Evolutionary conservation across 2,113 vertebrate species (phyloP), one percentile per base, ranked within the genome.

Genomic region (Pyxicephalus adspersus): DNA sequence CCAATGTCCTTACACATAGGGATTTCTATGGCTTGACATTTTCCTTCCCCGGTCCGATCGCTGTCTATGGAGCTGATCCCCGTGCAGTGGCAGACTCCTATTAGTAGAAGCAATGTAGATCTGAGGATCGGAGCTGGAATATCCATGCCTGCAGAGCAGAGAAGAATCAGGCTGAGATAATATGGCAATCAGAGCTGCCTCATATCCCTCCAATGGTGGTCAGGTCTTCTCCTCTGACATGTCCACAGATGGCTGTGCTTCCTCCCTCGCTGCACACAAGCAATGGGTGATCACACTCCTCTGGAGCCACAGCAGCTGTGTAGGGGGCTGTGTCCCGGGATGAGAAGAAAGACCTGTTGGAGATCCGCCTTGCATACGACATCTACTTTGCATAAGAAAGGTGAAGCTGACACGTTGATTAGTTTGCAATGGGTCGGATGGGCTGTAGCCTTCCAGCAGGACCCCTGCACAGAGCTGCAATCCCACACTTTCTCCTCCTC

Each of bases 1-100:
- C 98, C 98, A 1, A 99, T 98, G 84, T 97, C 97, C 86, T 94
- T 96, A 84, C 98, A 99, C 93, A 95, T 95, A 45, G 97, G 95
- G 91, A 99, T 98, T 58, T 89, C 94, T 4, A 99, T 95, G 66
- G 96, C 91, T 75, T 98, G 97, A 91, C 98, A 98, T 83, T 91
- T 90, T 64, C 96, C 94, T 82, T 97, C 96, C 0, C 94, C 95
- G 0, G 95, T 94, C 8, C 96, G 95, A 64, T 97, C 96, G 0
- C 87, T 83, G 88, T 98, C 97, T 78, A 98, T 91, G 76, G 97
- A 96, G 90, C 97, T 94, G 73, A 99, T 97, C 38, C 94, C 94
- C 0, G 89, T 83, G 77, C 92, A 93, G 71, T 84, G 57, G 7
- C 86, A 7, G 61, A 86, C 72, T 82, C 91, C 87, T 15, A 85